These are phyloP conservation scores for Eupithecia inturbata DNA, from an alignment of 2,888 invertebrate species.

Conservation along the genomic window DNA sequence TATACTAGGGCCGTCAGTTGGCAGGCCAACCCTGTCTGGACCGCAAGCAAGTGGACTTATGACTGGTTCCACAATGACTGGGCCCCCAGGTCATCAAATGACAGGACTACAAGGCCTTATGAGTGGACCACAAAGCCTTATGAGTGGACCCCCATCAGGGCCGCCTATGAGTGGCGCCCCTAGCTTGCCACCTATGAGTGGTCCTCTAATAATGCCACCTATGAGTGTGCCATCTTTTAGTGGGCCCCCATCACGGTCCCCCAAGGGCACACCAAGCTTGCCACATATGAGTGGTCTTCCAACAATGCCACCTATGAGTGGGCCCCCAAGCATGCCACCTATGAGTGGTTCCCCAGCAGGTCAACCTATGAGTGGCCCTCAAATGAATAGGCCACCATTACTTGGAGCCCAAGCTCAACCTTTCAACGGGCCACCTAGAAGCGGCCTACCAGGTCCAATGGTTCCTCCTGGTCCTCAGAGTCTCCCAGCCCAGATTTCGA, in stretches of 20 bases:
- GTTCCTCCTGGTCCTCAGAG: conserved; percentile 46
- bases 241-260: conserved; percentile 19
- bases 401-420: conserved; percentile 38
- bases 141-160: not conserved
- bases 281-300: conserved; percentile 41
- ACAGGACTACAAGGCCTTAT: conserved; percentile 14
- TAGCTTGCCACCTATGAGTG: conserved; percentile 19
- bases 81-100: conserved; percentile 11
- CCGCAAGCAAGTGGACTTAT: conserved; percentile 17
- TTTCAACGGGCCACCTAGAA: conserved; percentile 55
- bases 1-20: conserved; percentile 1
- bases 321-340: conserved; percentile 36
- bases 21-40: conserved; percentile 21
- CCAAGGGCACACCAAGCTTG: conserved; percentile 25
- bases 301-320: conserved; percentile 20
- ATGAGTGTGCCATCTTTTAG: conserved; percentile 25
- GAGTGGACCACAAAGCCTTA: conserved; percentile 8
- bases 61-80: not conserved
- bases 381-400: conserved; percentile 38
- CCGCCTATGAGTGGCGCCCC: not conserved
- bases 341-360: conserved; percentile 39
- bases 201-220: conserved; percentile 9
- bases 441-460: conserved; percentile 51
- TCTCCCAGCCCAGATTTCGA: conserved; percentile 41
- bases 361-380: conserved; percentile 35